phyloP scores from a whole-genome alignment of 2,888 invertebrate genomes.

The Trichopoda pennipes region DNA sequence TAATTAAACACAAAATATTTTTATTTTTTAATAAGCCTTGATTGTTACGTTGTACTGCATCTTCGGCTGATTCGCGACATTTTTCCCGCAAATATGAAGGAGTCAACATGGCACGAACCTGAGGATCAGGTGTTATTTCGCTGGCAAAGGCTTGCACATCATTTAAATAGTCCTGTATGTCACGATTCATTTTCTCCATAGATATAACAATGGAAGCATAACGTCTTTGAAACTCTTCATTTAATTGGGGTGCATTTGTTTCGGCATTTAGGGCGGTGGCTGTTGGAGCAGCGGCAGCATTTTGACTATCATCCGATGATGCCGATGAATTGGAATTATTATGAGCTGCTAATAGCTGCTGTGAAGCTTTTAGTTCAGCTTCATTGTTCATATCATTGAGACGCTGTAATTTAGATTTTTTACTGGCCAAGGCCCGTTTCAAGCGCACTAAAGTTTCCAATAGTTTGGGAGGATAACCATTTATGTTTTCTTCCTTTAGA shows the following conservation, averaged over 20 bases:
- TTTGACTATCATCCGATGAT: constrained; percentile 70
- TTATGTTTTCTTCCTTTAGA: constrained; percentile 82
- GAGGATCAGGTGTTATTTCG: constrained; percentile 93
- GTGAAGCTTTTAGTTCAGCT: constrained; percentile 89
- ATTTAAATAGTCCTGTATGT: constrained; percentile 91
- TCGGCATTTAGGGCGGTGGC: constrained; percentile 16
- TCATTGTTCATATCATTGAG: constrained; percentile 93
- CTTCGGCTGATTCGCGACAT: constrained; percentile 91
- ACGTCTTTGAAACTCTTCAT: constrained; percentile 93
- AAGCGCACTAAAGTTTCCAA: constrained; percentile 93
- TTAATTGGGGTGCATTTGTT: constrained; percentile 73
- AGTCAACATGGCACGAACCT: constrained; percentile 91
- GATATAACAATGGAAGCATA: constrained; percentile 94
- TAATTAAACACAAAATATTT: constrained; percentile 89
- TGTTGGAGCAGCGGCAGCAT: constrained; percentile 5
- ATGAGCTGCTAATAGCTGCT: constrained; percentile 66
- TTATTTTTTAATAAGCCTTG: constrained; percentile 83
- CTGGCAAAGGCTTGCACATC: constrained; percentile 92
- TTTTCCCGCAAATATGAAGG: constrained; percentile 93
- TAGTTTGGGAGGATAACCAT: constrained; percentile 91
- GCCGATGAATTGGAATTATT: constrained; percentile 72
- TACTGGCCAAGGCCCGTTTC: constrained; percentile 91
- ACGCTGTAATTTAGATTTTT: constrained; percentile 89
- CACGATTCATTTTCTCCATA: constrained; percentile 93
- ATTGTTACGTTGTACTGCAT: constrained; percentile 89